Base-by-base conservation (phyloP, 2,113 vertebrate species). In the Phalacrocorax carbo region DNA sequence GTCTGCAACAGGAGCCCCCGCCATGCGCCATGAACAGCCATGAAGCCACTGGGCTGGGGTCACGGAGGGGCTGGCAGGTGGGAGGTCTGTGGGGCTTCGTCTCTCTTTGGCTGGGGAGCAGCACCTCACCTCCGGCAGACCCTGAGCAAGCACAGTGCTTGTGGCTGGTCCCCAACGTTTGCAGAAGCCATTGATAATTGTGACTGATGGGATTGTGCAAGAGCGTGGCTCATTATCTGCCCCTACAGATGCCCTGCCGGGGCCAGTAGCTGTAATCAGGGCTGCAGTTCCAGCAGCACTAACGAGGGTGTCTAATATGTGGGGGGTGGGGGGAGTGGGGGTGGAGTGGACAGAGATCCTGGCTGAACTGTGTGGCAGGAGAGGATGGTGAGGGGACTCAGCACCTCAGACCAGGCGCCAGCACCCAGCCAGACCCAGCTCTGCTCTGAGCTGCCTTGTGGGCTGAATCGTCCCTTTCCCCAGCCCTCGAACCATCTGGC, bases 31-130 rank as follows among this genome's bases (percentile, higher is more conserved):
- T 52, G 36, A 51, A 18, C 54, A 42, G 38, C 36, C 38, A 6
- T 2, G 7, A 69, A 46, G 52, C 17, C 69, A 38, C 14, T 0
- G 4, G 34, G 18, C 60, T 52, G 18, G 32, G 52, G 52, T 5
- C 26, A 32, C 0, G 1, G 7, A 10, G 16, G 32, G 13, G 15
- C 25, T 30, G 51, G n/a, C 0, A 2, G 15, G 16, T 40, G 51
- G 68, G 42, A 72, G 11, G 9, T 83, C 65, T 62, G 46, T 1
- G 6, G 38, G 38, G 32, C 57, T 69, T 2, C 1, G 13, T 40
- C 29, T 52, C 25, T 81, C 61, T 25, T 75, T 40, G 34, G 30
- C 54, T 0, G 0, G 48, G 10, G 30, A 55, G 42, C 21, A 62
- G 40, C 54, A 19, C n/a, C 18, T 27, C n/a, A 34, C 26, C 48